Percentiles rank a stretch among this genome's conserved stretches.
Evolutionary conservation across 2,888 invertebrate species (phyloP).

Genomic region (Stenolophus ochropezus): DNA sequence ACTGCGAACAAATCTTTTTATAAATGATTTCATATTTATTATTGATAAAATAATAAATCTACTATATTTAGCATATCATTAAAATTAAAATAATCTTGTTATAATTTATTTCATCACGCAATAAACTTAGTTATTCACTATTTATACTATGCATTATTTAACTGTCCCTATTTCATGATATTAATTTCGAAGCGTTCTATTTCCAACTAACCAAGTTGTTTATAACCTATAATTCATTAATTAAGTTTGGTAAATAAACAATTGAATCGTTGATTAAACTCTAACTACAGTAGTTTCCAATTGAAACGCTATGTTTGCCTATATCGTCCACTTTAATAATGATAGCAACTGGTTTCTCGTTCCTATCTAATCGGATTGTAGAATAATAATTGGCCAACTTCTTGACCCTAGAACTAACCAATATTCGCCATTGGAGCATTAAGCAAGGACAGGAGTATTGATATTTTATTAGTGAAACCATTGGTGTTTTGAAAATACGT

Average conservation of each 20-base stretch:
- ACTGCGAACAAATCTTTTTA: too few species aligned
- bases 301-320: slow-evolving; percentile 9
- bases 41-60: too few species aligned
- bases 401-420: background rate
- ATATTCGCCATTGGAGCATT: background rate
- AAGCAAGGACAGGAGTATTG: background rate
- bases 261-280: slow-evolving; percentile 14
- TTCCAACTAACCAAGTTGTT: too few species aligned
- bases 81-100: too few species aligned
- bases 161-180: too few species aligned
- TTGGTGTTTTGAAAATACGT: background rate
- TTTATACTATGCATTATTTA: too few species aligned
- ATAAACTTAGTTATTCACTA: too few species aligned
- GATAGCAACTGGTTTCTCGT: slow-evolving; percentile 13
- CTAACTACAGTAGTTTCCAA: slow-evolving; percentile 18
- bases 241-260: slow-evolving; percentile 11
- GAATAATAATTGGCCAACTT: slow-evolving; percentile 9
- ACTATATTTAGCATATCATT: too few species aligned
- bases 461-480: background rate
- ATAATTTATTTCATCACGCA: too few species aligned
- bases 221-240: background rate
- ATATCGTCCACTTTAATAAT: background rate
- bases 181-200: too few species aligned
- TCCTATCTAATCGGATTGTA: slow-evolving; percentile 6
- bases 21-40: too few species aligned